Percentiles rank a stretch among this genome's conserved stretches.
phyloP scores from a whole-genome alignment of 2,797 vertebrate species.

The Coluber constrictor region DNA sequence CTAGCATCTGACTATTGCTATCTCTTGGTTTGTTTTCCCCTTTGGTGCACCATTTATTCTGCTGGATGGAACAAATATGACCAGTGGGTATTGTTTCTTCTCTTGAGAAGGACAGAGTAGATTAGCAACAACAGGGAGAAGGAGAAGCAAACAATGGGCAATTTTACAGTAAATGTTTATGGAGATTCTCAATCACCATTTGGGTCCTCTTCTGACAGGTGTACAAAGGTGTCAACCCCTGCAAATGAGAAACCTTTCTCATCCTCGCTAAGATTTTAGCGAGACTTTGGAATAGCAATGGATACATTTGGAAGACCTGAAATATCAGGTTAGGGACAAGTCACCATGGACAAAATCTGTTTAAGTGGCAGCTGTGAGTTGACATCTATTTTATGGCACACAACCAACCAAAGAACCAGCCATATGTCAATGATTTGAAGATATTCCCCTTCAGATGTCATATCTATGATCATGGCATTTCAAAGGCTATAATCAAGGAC shows the following conservation, averaged over 20 bases:
- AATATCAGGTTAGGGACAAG: neutral
- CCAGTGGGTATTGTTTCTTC: neutral
- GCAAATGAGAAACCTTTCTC: neutral
- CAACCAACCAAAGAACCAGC: neutral
- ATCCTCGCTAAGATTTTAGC: neutral
- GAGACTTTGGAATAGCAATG: neutral
- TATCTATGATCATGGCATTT: neutral
- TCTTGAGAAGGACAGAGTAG: neutral
- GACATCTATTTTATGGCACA: neutral
- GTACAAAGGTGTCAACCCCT: neutral
- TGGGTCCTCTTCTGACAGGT: neutral
- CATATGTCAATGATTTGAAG: neutral
- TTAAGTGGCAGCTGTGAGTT: neutral
- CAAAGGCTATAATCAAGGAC: neutral
- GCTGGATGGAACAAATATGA: neutral
- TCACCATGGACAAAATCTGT: neutral
- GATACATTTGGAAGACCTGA: neutral
- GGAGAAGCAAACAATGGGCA: neutral
- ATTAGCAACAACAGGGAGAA: neutral
- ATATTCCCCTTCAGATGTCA: neutral
- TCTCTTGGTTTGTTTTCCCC: neutral
- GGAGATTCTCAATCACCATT: too few relatives aligned
- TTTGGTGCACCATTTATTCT: neutral
- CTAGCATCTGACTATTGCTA: neutral
- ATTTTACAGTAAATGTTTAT: too few relatives aligned